phyloP scores from a whole-genome alignment of 2,888 invertebrate genomes.

The Tupiocoris notatus region DNA sequence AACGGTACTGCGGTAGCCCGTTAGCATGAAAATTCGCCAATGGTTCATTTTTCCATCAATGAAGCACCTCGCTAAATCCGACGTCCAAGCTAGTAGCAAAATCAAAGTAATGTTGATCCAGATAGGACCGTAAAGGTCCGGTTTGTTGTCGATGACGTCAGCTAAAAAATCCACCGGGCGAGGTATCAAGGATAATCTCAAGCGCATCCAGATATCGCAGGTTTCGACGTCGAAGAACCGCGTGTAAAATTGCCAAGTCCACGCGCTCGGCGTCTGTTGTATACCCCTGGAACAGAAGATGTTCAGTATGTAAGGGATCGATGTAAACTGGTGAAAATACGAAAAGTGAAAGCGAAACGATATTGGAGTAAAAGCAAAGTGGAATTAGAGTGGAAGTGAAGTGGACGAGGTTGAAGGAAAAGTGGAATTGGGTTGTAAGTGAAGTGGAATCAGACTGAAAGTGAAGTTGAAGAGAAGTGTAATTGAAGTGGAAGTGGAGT shows the following conservation, averaged over 20 bases:
- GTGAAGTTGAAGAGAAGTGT: too few relatives aligned
- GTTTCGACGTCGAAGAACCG: slow-evolving; percentile 16
- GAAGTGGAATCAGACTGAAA: too few relatives aligned
- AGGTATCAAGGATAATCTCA: neutral
- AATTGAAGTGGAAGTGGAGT: too few relatives aligned
- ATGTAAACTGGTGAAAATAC: too few relatives aligned
- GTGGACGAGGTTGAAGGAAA: too few relatives aligned
- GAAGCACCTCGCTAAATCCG: neutral
- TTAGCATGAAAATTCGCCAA: neutral
- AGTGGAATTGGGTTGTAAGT: too few relatives aligned
- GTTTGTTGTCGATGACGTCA: neutral
- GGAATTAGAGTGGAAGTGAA: too few relatives aligned
- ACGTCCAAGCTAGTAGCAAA: neutral
- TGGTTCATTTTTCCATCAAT: neutral
- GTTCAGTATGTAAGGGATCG: too few relatives aligned
- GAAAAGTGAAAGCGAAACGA: too few relatives aligned
- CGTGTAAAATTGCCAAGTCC: neutral
- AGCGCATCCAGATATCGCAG: neutral
- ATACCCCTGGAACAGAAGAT: slow-evolving; percentile 9
- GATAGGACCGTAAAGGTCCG: slow-evolving; percentile 23
- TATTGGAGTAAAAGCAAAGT: too few relatives aligned
- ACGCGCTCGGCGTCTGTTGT: neutral
- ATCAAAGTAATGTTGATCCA: slow-evolving; percentile 18
- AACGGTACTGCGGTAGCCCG: neutral
- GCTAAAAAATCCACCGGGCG: neutral